Evolutionary conservation across 2,888 invertebrate species (phyloP).

Genomic region (Sepioteuthis lessoniana): DNA sequence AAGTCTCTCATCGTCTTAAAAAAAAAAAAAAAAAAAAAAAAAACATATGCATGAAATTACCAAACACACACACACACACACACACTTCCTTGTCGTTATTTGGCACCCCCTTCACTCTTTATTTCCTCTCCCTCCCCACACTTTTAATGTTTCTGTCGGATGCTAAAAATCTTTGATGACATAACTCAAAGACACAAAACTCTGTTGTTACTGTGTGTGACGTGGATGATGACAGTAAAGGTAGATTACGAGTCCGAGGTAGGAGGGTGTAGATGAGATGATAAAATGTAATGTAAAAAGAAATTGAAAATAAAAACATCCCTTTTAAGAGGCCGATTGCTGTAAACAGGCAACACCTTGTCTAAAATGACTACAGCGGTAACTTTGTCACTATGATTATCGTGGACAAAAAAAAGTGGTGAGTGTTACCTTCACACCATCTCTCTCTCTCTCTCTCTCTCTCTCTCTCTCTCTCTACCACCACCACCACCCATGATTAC

Average conservation of each 20-base stretch:
- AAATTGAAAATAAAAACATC: neutral
- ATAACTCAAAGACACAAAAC: neutral
- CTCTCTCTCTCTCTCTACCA: neutral
- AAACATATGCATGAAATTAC: neutral
- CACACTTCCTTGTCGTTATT: neutral
- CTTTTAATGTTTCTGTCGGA: neutral
- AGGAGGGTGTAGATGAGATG: neutral
- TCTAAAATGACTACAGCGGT: neutral
- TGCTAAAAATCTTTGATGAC: neutral
- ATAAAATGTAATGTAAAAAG: neutral
- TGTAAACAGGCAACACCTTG: slow-evolving; percentile 17
- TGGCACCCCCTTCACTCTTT: neutral
- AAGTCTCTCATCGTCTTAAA: no score
- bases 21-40: neutral
- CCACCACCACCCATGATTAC: neutral
- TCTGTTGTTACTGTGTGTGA: neutral
- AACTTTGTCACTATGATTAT: neutral
- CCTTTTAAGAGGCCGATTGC: neutral
- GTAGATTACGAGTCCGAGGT: neutral
- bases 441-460: neutral
- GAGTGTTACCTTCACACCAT: neutral
- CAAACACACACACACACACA: no score
- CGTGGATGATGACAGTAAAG: neutral
- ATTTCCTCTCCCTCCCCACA: neutral
- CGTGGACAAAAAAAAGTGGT: neutral